Evolutionary conservation across 2,113 vertebrate genomes (phyloP), one percentile per base, ranked within the genome.

Genomic region (Cygnus atratus): DNA sequence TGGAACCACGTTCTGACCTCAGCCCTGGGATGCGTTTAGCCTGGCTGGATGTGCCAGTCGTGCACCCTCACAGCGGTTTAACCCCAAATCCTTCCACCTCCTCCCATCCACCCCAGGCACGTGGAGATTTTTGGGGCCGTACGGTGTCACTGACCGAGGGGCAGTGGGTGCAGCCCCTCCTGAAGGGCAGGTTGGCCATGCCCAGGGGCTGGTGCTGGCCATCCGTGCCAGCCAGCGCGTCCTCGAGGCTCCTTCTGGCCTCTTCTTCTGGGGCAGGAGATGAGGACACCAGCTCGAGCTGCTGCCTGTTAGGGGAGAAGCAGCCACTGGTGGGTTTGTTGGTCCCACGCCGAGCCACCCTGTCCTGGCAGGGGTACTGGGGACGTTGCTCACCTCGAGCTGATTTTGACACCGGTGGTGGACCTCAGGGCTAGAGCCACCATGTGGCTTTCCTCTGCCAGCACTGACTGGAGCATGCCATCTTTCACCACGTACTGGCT

Each of bases 391-490:
- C 82, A 97, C 98, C 96, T 97, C 8, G 98, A 97, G 4, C 18
- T 91, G 92, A 98, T 93, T 76, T 91, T 92, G 78, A 96, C 61
- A 13, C 96, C 8, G 0, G 68, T 68, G 48, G 11, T 61, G 55
- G 98, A 97, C 71, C 91, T 97, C 79, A 97, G 35, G 62, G 87
- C 77, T 68, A 95, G 87, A 62, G 85, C 91, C 58, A 98, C 16
- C 21, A 21, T 0, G 2, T 98, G 97, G 33, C 12, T 97, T 93
- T 98, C 98, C 54, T 98, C 97, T 6, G 66, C 92, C 54, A 95
- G 54, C 22, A 91, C 96, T 0, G 77, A 95, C 57, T 96, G 95
- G 18, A 97, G 96, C 67, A 97, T 43, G 46, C 20, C 88, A 31
- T 82, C 87, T 41, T 91, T 96, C 77, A 97, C 67, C 14, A 75